Base-by-base conservation (phyloP, 2,113 vertebrate genomes). In the Chitala chitala region DNA sequence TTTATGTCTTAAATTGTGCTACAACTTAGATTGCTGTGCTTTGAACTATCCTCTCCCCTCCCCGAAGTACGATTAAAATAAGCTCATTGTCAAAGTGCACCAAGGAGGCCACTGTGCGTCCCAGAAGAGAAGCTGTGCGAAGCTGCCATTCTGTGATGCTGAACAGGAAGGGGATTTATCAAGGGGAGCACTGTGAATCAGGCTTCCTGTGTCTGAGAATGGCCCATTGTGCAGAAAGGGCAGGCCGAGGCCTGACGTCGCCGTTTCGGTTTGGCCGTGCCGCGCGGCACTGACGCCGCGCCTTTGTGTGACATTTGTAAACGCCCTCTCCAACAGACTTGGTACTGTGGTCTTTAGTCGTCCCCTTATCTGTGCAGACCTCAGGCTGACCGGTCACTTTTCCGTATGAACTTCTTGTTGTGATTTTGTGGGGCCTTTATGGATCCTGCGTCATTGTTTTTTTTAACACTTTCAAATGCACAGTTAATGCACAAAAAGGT, bases 171-270 rank as follows among this genome's bases (percentile, higher is more conserved):
- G 73, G 68, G 78, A 73, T 72, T 82, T 83, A 81, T 77, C 56
- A 5, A 77, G 24, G 51, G 74, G 74, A 81, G 63, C 72, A 59
- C 26, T 36, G 56, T 81, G 66, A 77, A 65, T 46, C 40, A 13
- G 56, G 70, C 69, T 85, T 86, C 84, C 85, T 83, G 77, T 24
- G 75, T 77, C 46, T 38, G 63, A 80, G 83, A 84, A 64, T 31
- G 58, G 71, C 48, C 71, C 69, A 84, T 87, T 86, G 85, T 88
- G 56, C 74, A 59, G 29, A 77, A 79, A 81, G 77, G 76, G 71
- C 72, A 78, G 56, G 75, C 53, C 31, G 46, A 48, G 50, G 40
- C 51, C 64, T 46, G 38, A 48, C 51, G 12, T 78, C 58, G 46
- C 65, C 31, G 64, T 72, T 75, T 59, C 40, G 12, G 63, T 74